Evolutionary conservation across 2,113 vertebrate species (phyloP).

Genomic region (Saguinus imperator): DNA sequence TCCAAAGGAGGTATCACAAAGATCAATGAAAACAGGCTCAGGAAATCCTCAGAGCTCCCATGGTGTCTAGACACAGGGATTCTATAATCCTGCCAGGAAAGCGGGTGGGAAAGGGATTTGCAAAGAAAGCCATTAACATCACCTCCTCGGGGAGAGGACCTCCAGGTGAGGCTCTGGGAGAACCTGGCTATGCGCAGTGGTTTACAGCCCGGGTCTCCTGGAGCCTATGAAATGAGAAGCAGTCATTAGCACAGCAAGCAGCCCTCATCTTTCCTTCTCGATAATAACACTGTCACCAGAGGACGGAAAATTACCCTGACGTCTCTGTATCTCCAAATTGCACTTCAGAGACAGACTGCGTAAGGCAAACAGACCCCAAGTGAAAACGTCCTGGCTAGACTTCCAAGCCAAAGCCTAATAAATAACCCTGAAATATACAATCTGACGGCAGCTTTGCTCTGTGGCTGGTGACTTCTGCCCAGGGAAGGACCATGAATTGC

Average conservation of each 20-base stretch:
- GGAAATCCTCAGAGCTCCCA: background rate
- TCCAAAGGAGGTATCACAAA: background rate
- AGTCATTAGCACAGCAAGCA: slow-evolving; percentile 36
- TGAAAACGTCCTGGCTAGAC: slow-evolving; percentile 43
- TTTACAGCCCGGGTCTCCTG: background rate
- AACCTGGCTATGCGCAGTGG: background rate
- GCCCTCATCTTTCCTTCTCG: slow-evolving; percentile 29
- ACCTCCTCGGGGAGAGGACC: background rate
- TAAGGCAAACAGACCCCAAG: slow-evolving; percentile 39
- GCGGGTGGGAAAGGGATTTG: background rate
- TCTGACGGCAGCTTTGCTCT: background rate
- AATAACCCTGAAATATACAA: slow-evolving; percentile 42
- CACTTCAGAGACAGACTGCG: slow-evolving; percentile 46
- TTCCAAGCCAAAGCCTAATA: slow-evolving; percentile 5
- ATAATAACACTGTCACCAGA: slow-evolving; percentile 42
- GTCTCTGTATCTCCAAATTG: slow-evolving; percentile 19
- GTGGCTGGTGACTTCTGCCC: background rate
- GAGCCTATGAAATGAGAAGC: slow-evolving; percentile 1
- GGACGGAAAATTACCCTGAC: slow-evolving; percentile 56
- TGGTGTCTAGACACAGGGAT: background rate
- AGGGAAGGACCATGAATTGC: background rate
- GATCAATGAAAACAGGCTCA: background rate
- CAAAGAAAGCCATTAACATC: background rate
- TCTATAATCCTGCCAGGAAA: background rate
- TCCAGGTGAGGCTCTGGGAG: slow-evolving; percentile 18